Conservation (phyloP, 2,113 vertebrate genomes). For the Ivindomyrus marchei region DNA sequence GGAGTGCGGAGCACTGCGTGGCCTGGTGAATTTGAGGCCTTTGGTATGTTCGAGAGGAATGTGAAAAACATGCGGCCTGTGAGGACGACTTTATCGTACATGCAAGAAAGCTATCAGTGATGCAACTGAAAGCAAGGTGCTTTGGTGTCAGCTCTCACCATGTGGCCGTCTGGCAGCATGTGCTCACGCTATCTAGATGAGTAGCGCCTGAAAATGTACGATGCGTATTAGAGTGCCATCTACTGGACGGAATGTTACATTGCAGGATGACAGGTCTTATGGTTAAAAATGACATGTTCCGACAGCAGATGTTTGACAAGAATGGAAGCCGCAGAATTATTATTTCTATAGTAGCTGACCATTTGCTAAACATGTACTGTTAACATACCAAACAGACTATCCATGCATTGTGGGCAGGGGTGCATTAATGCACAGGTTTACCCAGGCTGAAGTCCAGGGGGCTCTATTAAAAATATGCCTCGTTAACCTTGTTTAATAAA, state of each 20-base stretch:
- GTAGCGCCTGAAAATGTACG: neutral
- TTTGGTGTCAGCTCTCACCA: neutral
- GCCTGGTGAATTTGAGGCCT: constrained; percentile 29
- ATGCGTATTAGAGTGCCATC: constrained; percentile 43
- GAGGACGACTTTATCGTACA: neutral
- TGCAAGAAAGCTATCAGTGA: neutral
- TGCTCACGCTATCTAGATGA: neutral
- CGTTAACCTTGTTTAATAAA: neutral
- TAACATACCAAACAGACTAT: neutral
- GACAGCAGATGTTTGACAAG: neutral
- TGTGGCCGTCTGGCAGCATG: neutral
- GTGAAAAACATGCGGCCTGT: constrained; percentile 2
- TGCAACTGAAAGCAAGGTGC: neutral
- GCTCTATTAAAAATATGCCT: neutral
- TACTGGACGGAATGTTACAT: constrained; percentile 34
- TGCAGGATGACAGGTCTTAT: neutral
- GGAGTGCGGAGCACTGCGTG: constrained; percentile 32
- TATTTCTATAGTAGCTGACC: neutral
- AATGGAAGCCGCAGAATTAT: neutral
- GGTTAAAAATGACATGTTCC: neutral
- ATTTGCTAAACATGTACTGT: neutral
- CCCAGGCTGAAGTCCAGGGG: neutral
- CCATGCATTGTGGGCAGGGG: neutral
- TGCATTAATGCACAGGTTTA: neutral
- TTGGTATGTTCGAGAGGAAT: neutral